Conservation (phyloP, 2,797 vertebrate genomes). For the Gouania willdenowi region DNA sequence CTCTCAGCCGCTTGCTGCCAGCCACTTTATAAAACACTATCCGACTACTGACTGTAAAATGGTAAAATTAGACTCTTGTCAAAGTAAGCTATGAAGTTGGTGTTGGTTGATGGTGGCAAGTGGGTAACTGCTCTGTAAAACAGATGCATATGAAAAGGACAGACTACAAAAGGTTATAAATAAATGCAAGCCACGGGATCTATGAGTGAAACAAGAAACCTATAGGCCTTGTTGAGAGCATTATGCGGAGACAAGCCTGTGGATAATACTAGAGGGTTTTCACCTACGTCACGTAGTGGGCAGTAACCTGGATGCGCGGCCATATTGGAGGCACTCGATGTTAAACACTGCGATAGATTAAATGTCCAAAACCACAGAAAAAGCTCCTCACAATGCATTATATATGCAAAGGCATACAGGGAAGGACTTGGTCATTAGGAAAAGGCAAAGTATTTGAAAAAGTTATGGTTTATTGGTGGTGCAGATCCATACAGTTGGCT, state of each 20-base stretch:
- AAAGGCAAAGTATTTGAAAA: no score
- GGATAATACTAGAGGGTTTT: no score
- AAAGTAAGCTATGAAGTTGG: conserved; percentile 10
- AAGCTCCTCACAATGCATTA: no score
- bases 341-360: no score
- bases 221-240: conserved; percentile 48
- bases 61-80: conserved; percentile 14
- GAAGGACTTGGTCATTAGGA: no score
- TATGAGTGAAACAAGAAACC: conserved; percentile 49
- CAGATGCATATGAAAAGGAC: conserved; percentile 14
- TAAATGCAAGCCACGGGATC: conserved; percentile 45
- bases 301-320: no score
- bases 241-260: conserved; percentile 38
- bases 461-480: no score
- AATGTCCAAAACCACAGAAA: no score
- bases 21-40: conserved; percentile 77
- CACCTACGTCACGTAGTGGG: no score
- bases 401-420: no score
- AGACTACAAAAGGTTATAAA: conserved; percentile 46
- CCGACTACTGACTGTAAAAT: conserved; percentile 80
- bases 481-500: no score
- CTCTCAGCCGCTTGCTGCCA: conserved; percentile 66
- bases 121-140: conserved; percentile 10
- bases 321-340: no score
- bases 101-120: background rate